Evolutionary conservation across 2,113 vertebrate genomes (phyloP), one percentile per base, ranked within the genome.

Genomic region (Mesembrinibis cayennensis): DNA sequence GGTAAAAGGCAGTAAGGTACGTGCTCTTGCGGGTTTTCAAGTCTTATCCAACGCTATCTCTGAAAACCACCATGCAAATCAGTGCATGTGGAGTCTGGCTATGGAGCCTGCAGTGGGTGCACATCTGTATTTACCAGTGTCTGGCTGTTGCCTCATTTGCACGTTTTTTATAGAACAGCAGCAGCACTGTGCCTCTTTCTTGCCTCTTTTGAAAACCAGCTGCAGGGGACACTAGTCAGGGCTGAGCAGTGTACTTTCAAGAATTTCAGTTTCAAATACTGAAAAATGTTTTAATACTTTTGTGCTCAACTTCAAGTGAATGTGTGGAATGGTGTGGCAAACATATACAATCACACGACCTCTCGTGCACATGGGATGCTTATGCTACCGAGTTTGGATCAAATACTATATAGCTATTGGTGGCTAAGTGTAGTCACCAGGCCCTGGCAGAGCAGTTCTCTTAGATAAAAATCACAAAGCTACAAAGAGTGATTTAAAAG

Each of bases 141-240:
- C 49, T 32, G 26, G 8, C 26, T 56, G 21, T 25, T 72, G 36
- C 21, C 45, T 11, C 27, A 11, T 50, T 50, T 36, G 38, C 58
- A 40, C 7, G 6, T 3, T 7, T 26, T 16, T 25, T 29, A 13
- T 1, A 3, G 26, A 38, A 14, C 17, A 13, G 26, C 1, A 3
- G 9, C 17, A 36, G 34, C 6, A 0, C 8, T 23, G 18, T 34
- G 34, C 34, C 32, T 44, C 7, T 25, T 42, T 56, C 17, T 56
- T 52, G n/a, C 40, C 59, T 53, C 40, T n/a, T 61, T 30, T 11
- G 42, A 45, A 76, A 82, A 34, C 13, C 27, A 38, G 15, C 32
- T 23, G 38, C 34, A 61, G 53, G 50, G 38, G 61, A 42, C 2
- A 2, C 26, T 6, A 13, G 9, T 5, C 2, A 1, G 16, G 38